Conservation (phyloP, 2,888 invertebrate species). For the Melitaea athalia region DNA sequence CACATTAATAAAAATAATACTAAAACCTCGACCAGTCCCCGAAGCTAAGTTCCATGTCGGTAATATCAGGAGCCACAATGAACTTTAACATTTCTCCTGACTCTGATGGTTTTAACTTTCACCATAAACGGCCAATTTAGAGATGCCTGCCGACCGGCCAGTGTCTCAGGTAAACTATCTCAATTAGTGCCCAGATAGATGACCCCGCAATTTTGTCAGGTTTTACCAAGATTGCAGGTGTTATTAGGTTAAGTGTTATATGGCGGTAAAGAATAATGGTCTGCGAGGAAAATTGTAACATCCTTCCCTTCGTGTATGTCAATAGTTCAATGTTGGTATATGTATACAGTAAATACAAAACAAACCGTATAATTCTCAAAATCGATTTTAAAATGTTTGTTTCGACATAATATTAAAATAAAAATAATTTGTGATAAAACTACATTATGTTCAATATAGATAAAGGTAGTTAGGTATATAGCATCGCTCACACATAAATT, state of each 20-base stretch:
- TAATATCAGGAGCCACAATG: constrained; percentile 64
- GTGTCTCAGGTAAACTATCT: constrained; percentile 77
- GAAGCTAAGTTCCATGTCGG: constrained; percentile 65
- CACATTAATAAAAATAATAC: constrained; percentile 1
- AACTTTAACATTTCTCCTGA: constrained; percentile 76
- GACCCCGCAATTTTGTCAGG: constrained; percentile 78
- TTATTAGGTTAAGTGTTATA: constrained; percentile 70
- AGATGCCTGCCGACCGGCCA: constrained; percentile 73
- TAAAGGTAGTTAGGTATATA: not conserved
- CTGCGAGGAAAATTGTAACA: constrained; percentile 51
- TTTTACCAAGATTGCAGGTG: constrained; percentile 60
- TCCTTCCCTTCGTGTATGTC: constrained; percentile 39
- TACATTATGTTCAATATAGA: not conserved
- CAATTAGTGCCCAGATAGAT: constrained; percentile 78
- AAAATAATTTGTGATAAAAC: not conserved
- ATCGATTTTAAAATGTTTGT: not conserved
- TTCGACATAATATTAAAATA: not conserved
- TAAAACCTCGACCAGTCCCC: constrained; percentile 45
- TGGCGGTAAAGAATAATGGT: constrained; percentile 52
- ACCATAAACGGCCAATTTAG: constrained; percentile 79
- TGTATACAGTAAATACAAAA: not conserved
- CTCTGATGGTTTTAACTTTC: constrained; percentile 72
- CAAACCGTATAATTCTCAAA: not conserved
- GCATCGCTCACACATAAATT: not conserved
- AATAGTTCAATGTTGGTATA: constrained; percentile 13